Conservation (phyloP, 2,888 invertebrate genomes). For the Aphodius sticticus region DNA sequence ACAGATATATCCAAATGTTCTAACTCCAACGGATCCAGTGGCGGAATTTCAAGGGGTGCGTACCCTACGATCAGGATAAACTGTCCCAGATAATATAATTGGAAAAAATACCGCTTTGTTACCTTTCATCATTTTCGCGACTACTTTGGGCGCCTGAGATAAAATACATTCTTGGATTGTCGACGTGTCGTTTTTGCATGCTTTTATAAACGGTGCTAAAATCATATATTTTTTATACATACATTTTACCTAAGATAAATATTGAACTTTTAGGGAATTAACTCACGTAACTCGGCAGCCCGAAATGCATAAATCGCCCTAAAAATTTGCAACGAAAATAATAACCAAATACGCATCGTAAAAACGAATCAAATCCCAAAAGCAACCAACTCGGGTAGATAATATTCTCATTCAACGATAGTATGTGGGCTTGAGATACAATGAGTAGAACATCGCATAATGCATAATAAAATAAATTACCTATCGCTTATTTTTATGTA, state of each 20-base stretch:
- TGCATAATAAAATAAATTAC: too few species aligned
- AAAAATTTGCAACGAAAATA: neutral
- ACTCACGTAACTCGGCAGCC: neutral
- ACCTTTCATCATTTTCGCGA: neutral
- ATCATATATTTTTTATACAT: neutral
- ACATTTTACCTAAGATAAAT: neutral
- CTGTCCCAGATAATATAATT: neutral
- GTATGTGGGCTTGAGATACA: too few species aligned
- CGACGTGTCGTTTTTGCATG: neutral
- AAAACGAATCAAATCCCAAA: neutral
- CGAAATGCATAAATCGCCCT: neutral
- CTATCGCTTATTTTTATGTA: too few species aligned
- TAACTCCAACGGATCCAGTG: constrained; percentile 10
- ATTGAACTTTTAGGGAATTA: neutral
- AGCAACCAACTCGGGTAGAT: neutral
- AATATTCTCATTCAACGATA: too few species aligned
- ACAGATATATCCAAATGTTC: neutral
- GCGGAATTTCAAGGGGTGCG: constrained; percentile 8
- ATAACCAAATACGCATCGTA: neutral
- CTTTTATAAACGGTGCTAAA: neutral
- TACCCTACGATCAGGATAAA: neutral
- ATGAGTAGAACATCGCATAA: too few species aligned
- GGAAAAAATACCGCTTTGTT: neutral
- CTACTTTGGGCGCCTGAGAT: neutral
- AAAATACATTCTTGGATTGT: neutral